Evolutionary conservation across 2,888 invertebrate genomes (phyloP).

Genomic region (Didymodactylos carnosus): DNA sequence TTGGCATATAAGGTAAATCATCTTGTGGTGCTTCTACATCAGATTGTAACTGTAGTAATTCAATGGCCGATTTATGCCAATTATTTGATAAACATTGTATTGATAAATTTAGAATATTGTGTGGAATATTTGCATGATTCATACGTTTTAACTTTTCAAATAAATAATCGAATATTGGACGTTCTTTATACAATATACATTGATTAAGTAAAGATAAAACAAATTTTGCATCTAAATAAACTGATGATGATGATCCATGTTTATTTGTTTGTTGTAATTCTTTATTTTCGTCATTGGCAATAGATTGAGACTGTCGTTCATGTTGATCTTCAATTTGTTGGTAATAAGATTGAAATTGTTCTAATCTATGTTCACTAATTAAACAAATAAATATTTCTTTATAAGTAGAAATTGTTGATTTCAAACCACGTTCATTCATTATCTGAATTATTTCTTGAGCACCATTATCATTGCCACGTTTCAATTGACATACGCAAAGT

Average conservation of each 20-base stretch:
- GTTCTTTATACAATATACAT: neutral
- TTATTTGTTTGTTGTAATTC: no score
- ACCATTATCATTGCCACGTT: neutral
- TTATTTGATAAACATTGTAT: neutral
- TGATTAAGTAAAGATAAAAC: neutral
- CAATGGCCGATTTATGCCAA: neutral
- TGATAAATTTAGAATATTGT: neutral
- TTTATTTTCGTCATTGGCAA: no score
- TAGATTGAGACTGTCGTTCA: no score
- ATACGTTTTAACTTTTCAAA: neutral
- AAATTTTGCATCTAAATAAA: neutral
- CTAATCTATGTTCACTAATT: neutral
- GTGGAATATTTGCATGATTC: neutral
- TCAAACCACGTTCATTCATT: neutral
- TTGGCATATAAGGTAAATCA: neutral
- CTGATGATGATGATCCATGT: neutral
- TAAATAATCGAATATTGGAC: neutral
- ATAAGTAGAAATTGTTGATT: neutral
- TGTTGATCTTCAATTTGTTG: neutral
- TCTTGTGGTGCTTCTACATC: neutral
- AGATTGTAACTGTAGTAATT: neutral
- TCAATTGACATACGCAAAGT: neutral
- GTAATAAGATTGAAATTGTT: neutral
- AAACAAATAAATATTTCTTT: neutral
- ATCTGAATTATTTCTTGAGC: neutral